Evolutionary conservation across 2,797 vertebrate genomes (phyloP).

Genomic region (Serranus cabrilla): DNA sequence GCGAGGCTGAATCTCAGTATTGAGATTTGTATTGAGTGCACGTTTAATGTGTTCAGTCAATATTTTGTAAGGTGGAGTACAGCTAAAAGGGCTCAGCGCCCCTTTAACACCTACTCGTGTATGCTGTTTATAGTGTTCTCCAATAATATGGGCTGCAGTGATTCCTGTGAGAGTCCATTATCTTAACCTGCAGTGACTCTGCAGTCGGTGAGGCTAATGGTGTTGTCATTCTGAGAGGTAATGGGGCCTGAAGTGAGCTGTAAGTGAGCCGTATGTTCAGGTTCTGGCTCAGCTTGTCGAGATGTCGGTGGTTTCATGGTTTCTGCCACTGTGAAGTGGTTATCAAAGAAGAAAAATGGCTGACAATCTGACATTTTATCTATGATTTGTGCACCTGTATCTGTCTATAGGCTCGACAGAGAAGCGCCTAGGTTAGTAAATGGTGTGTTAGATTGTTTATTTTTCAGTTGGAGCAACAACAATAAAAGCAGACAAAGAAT

Average conservation of each 20-base stretch:
- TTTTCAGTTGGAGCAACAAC: too few relatives aligned
- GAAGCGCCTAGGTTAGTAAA: not conserved
- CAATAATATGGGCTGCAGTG: constrained; percentile 11
- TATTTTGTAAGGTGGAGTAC: not conserved
- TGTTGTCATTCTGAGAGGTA: constrained; percentile 30
- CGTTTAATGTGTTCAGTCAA: constrained; percentile 10
- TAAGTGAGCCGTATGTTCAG: constrained; percentile 19
- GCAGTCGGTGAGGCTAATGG: constrained; percentile 35
- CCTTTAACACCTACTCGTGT: constrained; percentile 9
- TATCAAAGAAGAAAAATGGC: not conserved
- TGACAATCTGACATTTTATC: not conserved
- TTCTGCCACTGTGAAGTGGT: not conserved
- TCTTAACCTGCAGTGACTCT: constrained; percentile 28
- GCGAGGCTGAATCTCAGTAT: not conserved
- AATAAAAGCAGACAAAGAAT: not conserved
- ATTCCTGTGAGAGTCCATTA: constrained; percentile 33
- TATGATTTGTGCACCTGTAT: not conserved
- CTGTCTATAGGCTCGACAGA: not conserved
- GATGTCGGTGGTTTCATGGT: not conserved
- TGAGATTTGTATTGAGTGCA: constrained; percentile 11
- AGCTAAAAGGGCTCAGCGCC: not conserved
- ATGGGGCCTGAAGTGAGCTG: constrained; percentile 31
- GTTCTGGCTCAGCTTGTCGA: constrained; percentile 13
- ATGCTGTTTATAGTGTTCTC: constrained; percentile 29
- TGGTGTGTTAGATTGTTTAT: not conserved